phyloP scores from a whole-genome alignment of 2,113 vertebrate species.

The Proterorhinus semilunaris region DNA sequence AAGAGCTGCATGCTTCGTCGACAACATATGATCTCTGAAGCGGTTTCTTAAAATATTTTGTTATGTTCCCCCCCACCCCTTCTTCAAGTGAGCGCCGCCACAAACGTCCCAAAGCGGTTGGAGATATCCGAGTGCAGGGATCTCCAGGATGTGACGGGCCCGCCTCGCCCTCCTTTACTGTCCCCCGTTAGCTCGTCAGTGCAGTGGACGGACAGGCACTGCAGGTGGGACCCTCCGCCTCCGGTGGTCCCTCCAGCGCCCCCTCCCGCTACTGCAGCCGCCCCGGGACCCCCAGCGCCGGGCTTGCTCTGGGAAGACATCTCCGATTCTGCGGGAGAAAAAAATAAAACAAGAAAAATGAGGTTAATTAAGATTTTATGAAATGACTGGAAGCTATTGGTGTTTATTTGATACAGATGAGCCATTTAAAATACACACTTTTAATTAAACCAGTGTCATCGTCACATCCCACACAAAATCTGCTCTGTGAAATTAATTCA shows the following conservation, averaged over 20 bases:
- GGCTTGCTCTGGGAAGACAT: constrained; percentile 85
- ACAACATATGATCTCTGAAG: constrained; percentile 45
- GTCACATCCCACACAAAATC: constrained; percentile 72
- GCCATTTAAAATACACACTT: constrained; percentile 59
- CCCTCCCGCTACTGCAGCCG: constrained; percentile 57
- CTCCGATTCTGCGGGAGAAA: constrained; percentile 82
- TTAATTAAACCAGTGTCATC: constrained; percentile 69
- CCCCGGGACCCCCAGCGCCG: constrained; percentile 65
- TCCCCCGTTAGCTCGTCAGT: constrained; percentile 90
- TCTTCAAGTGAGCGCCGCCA: constrained; percentile 94
- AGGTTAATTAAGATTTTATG: constrained; percentile 46
- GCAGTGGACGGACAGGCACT: constrained; percentile 98
- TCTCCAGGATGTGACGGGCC: constrained; percentile 92
- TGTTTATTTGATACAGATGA: constrained; percentile 48
- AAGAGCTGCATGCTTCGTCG: constrained; percentile 51
- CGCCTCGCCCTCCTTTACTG: constrained; percentile 88
- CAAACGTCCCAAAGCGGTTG: constrained; percentile 96
- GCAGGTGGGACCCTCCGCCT: constrained; percentile 84
- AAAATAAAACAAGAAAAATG: constrained; percentile 9
- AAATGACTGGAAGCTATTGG: constrained; percentile 47
- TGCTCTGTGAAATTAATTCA: constrained; percentile 69
- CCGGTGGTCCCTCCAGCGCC: constrained; percentile 70
- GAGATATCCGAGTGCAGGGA: constrained; percentile 98
- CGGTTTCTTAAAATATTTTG: constrained; percentile 26
- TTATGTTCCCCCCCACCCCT: constrained; percentile 4